phyloP scores from a whole-genome alignment of 2,888 invertebrate genomes.

The Bursaphelenchus okinawaensis region DNA sequence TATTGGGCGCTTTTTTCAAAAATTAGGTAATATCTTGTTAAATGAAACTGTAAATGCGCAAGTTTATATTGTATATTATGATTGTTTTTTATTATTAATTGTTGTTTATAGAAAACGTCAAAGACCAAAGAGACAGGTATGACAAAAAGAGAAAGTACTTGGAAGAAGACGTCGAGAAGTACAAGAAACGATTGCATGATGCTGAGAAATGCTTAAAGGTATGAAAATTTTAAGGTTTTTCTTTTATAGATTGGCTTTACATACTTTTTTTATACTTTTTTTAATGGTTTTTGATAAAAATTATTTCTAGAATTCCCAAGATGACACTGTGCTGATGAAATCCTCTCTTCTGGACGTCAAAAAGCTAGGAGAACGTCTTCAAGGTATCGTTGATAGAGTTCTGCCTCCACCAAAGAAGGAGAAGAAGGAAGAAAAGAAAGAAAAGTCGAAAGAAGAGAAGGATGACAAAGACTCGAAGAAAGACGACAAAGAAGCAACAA shows the following conservation, averaged over 20 bases:
- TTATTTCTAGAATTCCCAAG: conserved; percentile 35
- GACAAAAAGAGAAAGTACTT: conserved; percentile 51
- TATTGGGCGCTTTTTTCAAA: background rate
- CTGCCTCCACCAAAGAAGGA: conserved; percentile 34
- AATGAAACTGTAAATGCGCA: too few species aligned
- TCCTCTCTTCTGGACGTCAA: conserved; percentile 41
- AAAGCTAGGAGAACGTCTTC: conserved; percentile 40
- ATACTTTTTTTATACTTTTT: background rate
- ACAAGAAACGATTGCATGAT: conserved; percentile 51
- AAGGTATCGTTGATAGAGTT: conserved; percentile 41
- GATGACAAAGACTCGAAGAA: background rate
- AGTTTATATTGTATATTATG: too few species aligned
- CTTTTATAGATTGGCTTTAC: background rate
- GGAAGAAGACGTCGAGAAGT: conserved; percentile 48
- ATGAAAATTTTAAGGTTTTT: background rate
- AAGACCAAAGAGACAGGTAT: conserved; percentile 33
- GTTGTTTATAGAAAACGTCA: conserved; percentile 23
- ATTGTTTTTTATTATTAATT: too few species aligned
- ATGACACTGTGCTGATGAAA: conserved; percentile 40
- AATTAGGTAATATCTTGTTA: background rate
- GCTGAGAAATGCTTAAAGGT: conserved; percentile 44
- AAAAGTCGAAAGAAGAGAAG: background rate
- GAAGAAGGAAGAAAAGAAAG: conserved; percentile 27
- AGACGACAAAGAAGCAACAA: background rate
- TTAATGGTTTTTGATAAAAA: background rate